Conservation (phyloP, 2,113 vertebrate genomes). For the Gopherus evgoodei region DNA sequence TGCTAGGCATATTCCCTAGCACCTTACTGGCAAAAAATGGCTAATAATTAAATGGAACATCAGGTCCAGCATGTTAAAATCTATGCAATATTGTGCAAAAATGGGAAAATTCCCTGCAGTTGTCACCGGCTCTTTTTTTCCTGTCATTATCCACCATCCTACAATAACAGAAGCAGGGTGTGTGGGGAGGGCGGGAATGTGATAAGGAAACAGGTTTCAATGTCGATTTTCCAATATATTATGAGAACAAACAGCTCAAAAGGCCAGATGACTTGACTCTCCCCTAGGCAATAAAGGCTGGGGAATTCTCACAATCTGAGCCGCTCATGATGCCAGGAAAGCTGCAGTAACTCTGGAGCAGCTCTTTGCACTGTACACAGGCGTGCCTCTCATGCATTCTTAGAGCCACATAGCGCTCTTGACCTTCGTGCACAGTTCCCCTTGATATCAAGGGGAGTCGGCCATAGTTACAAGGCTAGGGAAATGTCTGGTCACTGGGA, state of each 20-base stretch:
- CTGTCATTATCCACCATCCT: not conserved
- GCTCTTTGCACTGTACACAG: not conserved
- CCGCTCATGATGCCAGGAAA: not conserved
- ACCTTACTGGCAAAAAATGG: not conserved
- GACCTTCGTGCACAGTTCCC: not conserved
- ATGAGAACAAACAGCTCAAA: not conserved
- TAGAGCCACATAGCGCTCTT: not conserved
- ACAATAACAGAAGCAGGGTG: not conserved
- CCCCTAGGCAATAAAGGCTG: not conserved
- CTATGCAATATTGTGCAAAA: not conserved
- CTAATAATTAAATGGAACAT: not conserved
- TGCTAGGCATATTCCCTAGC: fast-evolving
- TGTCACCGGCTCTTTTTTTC: not conserved
- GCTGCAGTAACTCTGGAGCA: not conserved
- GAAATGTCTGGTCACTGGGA: not conserved
- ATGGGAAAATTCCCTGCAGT: not conserved
- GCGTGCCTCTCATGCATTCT: not conserved
- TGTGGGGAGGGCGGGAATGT: not conserved
- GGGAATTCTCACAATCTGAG: not conserved
- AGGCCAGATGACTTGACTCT: not conserved
- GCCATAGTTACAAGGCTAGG: not conserved
- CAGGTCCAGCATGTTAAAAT: not conserved
- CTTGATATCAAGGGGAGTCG: not conserved
- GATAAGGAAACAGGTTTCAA: not conserved
- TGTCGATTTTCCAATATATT: not conserved